These are phyloP conservation scores for Laticauda colubrina DNA, from an alignment of 2,113 vertebrate species.

Conservation along the genomic window DNA sequence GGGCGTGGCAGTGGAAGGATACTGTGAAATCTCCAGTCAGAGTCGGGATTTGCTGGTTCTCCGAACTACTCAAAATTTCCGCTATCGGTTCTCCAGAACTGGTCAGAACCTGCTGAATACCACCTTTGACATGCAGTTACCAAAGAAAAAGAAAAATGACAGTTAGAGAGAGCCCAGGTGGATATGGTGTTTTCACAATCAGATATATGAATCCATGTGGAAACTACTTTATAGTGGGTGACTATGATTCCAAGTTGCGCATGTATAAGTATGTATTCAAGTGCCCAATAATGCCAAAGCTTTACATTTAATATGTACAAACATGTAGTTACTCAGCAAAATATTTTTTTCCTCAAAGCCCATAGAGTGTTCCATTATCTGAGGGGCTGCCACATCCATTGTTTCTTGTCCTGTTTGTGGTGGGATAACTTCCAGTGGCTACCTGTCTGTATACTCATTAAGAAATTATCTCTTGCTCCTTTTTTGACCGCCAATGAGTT, in stretches of 20 bases:
- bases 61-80: no score
- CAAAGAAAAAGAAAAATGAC: neutral
- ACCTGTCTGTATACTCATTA: neutral
- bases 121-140: neutral
- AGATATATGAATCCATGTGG: neutral
- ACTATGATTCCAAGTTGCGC: neutral
- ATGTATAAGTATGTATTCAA: neutral
- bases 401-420: no score
- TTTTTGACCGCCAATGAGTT: neutral
- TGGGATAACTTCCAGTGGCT: neutral
- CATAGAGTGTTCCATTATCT: no score
- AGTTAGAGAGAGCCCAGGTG: neutral
- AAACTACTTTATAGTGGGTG: neutral
- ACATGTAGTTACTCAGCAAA: neutral
- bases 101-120: no score
- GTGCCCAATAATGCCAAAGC: neutral
- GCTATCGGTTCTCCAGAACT: no score
- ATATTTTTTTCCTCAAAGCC: neutral
- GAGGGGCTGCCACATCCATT: no score
- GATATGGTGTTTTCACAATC: neutral
- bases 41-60: no score
- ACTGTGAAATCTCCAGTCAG: no score
- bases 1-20: no score
- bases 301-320: neutral
- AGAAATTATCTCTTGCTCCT: neutral